Conservation (phyloP, 2,113 vertebrate genomes). For the Tympanuchus pallidicinctus region DNA sequence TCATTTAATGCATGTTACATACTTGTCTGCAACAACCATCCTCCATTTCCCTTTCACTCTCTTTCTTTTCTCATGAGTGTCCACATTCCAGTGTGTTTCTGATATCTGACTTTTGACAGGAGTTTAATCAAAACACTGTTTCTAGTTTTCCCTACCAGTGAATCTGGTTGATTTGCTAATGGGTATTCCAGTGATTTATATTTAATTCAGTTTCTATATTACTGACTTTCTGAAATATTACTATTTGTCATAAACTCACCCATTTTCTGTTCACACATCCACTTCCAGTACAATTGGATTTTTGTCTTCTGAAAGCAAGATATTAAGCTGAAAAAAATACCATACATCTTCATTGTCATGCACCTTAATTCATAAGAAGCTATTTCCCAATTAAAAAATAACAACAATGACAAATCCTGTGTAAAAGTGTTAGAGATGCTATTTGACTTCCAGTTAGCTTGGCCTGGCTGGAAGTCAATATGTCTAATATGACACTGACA, state of each 20-base stretch:
- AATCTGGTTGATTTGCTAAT: constrained; percentile 32
- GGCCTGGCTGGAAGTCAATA: constrained; percentile 20
- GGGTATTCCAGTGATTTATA: background rate
- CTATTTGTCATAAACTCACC: constrained; percentile 14
- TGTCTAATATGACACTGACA: background rate
- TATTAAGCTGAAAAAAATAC: constrained; percentile 14
- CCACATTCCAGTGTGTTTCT: background rate
- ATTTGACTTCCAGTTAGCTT: constrained; percentile 39
- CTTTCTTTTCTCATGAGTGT: background rate
- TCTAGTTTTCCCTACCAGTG: constrained; percentile 20
- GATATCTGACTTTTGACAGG: background rate
- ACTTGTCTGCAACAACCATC: background rate
- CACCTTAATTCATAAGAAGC: constrained; percentile 11
- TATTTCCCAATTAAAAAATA: constrained; percentile 18
- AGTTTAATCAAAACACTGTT: constrained; percentile 13
- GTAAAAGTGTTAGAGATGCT: constrained; percentile 45
- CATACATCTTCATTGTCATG: background rate
- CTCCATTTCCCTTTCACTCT: background rate
- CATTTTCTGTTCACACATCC: background rate
- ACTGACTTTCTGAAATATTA: background rate
- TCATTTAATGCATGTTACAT: background rate
- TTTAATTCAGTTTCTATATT: background rate
- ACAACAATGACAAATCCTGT: background rate
- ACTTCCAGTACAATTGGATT: background rate
- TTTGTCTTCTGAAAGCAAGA: background rate